phyloP scores from a whole-genome alignment of 2,113 vertebrate species.

The Urocolius indicus region DNA sequence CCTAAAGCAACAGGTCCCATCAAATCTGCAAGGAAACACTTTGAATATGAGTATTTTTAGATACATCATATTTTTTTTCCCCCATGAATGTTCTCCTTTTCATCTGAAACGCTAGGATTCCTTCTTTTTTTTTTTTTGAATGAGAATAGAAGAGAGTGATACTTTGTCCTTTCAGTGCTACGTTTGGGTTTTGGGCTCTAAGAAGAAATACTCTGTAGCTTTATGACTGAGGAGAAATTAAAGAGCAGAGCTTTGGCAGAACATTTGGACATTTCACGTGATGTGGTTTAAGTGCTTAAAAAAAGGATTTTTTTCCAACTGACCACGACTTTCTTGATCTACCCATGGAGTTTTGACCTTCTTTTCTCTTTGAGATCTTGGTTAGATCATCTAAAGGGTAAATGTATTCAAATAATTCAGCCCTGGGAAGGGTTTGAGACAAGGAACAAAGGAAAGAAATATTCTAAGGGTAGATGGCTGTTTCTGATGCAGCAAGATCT shows the following conservation, averaged over 20 bases:
- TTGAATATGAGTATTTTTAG: neutral
- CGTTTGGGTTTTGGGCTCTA: neutral
- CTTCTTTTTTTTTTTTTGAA: neutral
- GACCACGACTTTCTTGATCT: fast-evolving
- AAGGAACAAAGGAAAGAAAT: neutral
- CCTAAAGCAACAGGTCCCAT: neutral
- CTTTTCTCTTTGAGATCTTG: neutral
- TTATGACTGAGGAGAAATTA: neutral
- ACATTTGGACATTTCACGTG: neutral
- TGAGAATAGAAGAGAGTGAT: neutral
- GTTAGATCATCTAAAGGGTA: neutral
- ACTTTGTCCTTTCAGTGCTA: neutral
- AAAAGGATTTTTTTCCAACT: neutral
- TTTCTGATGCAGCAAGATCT: neutral
- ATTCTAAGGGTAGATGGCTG: neutral
- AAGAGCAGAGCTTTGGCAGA: neutral
- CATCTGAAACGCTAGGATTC: neutral
- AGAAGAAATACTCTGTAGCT: neutral
- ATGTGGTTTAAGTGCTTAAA: neutral
- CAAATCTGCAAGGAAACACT: neutral
- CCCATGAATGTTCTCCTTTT: neutral
- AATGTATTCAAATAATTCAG: neutral
- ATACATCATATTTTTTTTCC: fast-evolving
- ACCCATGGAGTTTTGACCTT: neutral
- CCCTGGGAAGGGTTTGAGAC: neutral